Evolutionary conservation across 2,888 invertebrate species (phyloP), one percentile per base, ranked within the genome.

Genomic region (Ceriagrion tenellum): DNA sequence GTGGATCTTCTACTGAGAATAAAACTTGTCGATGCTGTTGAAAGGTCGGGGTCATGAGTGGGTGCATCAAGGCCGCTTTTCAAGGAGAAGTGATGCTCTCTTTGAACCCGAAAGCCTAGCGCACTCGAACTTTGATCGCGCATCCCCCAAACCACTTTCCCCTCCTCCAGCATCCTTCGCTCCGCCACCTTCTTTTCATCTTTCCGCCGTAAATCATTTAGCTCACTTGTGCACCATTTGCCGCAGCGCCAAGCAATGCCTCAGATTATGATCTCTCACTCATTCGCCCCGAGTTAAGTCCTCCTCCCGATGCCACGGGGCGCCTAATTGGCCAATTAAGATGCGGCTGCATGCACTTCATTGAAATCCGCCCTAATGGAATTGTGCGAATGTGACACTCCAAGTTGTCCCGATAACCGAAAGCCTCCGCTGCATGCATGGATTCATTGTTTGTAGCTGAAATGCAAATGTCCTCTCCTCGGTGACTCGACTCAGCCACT

Each of bases 311-410:
- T 26, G 35, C 81, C 30, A 3, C 81, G 30, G 81, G 13, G 35
- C 26, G 35, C 81, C 81, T 35, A 81, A 81, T 81, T 35, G 81
- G 81, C 35, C 81, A 81, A 81, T 81, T 81, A 81, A 81, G 81
- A 81, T 81, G 81, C 81, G 81, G 16, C 81, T 35, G 81, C 81
- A 35, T 81, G 81, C 81, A 35, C 81, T 81, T 81, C 81, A 81
- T 81, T 35, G 81, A 81, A 81, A 81, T 35, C 81, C 81, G 69
- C 35, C 16, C 35, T 35, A 81, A 81, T 81, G 81, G 81, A 81
- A 81, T 81, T 81, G 81, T 81, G 81, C 81, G 81, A 81, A 81
- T 81, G 81, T 81, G 81, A 81, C 81, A 81, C 74, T 35, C 35
- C 16, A 4, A 30, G 30, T 35, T 35, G 81, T 81, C 81, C 81